Conservation (phyloP, 30 jellyfish, hydroid and myxozoan species). For the Aurelia coerulea region DNA sequence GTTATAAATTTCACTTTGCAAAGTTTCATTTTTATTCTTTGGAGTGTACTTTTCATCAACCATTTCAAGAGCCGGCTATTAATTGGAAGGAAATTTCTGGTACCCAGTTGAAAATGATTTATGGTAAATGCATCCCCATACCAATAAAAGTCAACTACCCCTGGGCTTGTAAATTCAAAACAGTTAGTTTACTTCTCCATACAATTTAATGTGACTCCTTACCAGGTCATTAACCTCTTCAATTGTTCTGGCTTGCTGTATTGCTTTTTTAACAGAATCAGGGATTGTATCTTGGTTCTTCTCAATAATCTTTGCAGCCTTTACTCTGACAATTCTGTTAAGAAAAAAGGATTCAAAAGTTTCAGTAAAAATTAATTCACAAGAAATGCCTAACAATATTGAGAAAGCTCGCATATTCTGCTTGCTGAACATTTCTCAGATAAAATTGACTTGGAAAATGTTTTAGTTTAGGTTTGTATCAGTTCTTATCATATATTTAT, state of each 20-base stretch:
- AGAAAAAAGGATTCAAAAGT: neutral
- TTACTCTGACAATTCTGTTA: conserved; percentile 48
- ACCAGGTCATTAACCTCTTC: conserved; percentile 85
- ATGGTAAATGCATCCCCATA: no score
- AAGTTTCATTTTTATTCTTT: neutral
- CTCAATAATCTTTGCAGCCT: conserved; percentile 52
- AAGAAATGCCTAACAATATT: neutral
- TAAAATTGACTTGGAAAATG: no score
- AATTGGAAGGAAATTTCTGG: no score
- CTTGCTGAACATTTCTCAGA: no score
- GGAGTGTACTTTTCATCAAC: neutral
- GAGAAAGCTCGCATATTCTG: neutral
- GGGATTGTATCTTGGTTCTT: conserved; percentile 51
- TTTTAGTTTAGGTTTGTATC: no score
- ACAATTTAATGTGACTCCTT: neutral
- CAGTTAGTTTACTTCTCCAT: no score
- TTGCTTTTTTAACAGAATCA: neutral
- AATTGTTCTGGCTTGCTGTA: conserved; percentile 57
- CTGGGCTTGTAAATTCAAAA: no score
- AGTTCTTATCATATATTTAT: no score
- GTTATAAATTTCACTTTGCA: no score
- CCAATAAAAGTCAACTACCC: no score
- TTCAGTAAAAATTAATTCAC: neutral
- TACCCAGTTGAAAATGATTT: no score
- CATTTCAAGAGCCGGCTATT: neutral